A percentile compares a stretch with the other conserved stretches of the same genome.
Conservation (phyloP, 2,888 invertebrate species). For the Rhagophthalmus giganteus region DNA sequence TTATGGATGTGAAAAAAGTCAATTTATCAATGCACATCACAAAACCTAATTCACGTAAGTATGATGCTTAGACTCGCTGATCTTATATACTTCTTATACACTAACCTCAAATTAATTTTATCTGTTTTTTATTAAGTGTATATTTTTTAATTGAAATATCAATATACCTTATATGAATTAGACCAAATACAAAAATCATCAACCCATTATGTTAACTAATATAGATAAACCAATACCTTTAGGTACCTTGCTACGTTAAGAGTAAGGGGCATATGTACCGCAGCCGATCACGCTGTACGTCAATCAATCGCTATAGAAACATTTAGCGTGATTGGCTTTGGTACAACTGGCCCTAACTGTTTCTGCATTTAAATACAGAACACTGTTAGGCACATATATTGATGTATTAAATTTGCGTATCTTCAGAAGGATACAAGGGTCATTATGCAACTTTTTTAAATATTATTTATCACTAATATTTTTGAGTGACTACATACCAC, state of each 20-base stretch:
- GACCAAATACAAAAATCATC: neutral
- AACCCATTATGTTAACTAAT: neutral
- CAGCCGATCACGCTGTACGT: too few species aligned
- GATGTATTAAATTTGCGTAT: too few species aligned
- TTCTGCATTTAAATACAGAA: neutral
- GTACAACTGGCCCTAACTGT: too few species aligned
- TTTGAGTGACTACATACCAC: too few species aligned
- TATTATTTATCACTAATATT: too few species aligned
- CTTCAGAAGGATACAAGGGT: too few species aligned
- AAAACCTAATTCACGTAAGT: too few species aligned
- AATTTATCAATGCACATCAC: slow-evolving; percentile 1
- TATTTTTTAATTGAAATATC: neutral
- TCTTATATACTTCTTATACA: neutral
- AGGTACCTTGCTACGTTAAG: neutral
- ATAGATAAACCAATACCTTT: slow-evolving; percentile 32
- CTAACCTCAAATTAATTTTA: neutral
- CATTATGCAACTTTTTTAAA: too few species aligned
- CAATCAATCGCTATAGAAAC: too few species aligned
- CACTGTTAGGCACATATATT: neutral
- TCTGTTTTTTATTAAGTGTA: neutral
- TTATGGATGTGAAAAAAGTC: slow-evolving; percentile 18
- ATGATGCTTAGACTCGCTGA: neutral
- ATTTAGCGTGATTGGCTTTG: too few species aligned
- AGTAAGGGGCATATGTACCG: too few species aligned
- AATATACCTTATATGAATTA: too few species aligned